Evolutionary conservation across 92 coral and sea anemone species (phyloP), one percentile per base, ranked within the genome.

Genomic region (Actinostola sp.): DNA sequence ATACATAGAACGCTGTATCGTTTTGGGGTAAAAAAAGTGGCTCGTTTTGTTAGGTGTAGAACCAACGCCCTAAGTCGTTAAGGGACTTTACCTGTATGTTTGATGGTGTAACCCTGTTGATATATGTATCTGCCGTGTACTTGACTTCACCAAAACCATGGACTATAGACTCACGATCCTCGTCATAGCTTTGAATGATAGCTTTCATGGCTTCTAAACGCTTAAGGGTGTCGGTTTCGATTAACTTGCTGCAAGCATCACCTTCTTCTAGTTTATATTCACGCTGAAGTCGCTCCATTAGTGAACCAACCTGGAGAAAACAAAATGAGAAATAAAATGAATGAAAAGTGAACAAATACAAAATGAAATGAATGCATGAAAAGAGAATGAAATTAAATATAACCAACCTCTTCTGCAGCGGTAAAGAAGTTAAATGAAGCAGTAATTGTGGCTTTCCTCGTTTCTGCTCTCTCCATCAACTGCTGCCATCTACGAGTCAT

Each of bases 401-500:
- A 12, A 19, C 3, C 29, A 55, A 95, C 99, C 97, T 91, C 86
- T 66, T 95, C 99, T 19, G 93, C 97, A 57, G 97, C 90, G 21
- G 90, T 91, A 77, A 88, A 95, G 82, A 95, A 95, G 72, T 85
- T 86, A 59, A 88, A 92, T 0, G 99, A 95, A 0, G 92, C 84
- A 20, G 86, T 83, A 54, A 92, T 97, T 29, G 89, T 67, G 10
- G 83, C 88, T 28, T 92, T 86, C 59, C 92, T 91, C 55, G 89
- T 92, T 60, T 82, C 93, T 11, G 99, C 88, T 61, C 86, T 89
- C 33, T 75, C 90, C 99, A 95, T 95, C 26, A 95, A 72, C 23
- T 83, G 97, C 61, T 91, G 91, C 99, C 99, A 95, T 41, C 99
- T 77, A 38, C 82, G 63, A 25, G 89, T 88, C 90, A 95, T 92